Base-by-base conservation (phyloP, 2,113 vertebrate species). In the Tachysurus vachellii region DNA sequence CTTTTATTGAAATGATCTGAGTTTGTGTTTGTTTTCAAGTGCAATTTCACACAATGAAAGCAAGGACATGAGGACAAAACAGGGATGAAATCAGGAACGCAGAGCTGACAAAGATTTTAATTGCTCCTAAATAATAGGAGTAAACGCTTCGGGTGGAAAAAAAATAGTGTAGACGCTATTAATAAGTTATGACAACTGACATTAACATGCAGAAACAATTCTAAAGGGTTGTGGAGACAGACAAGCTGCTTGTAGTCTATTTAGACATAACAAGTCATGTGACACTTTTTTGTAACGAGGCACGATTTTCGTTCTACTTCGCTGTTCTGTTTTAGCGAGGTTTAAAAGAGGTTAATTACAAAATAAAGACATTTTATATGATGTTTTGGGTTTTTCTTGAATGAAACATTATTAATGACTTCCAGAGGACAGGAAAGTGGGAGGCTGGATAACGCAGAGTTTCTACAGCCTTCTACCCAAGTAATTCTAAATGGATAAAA, bases 31-130 rank as follows among this genome's bases (percentile, higher is more conserved):
- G 68, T 91, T 93, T 89, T 89, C 71, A 90, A 85, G 90, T 42
- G 80, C 21, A 83, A 91, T 94, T 95, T 93, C 91, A 93, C 91
- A 93, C 77, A 28, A 82, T 13, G 68, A 75, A 77, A 89, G 80
- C 87, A 90, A 88, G 85, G 89, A 91, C 85, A 89, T 88, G 77
- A 21, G 83, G 83, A 92, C 89, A 88, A 92, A 89, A 68, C n/a
- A 13, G 44, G 36, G 71, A 75, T 11, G 19, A 47, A 75, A 75
- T 75, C 44, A 26, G 47, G 23, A 50, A 50, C 7, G 23, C 13
- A 7, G 23, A 76, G 16, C 10, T n/a, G 70, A 73, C 70, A 23
- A 44, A 11, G 4, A 73, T 23, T 11, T 73, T 23, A 47, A 47
- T 73, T 47, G 42, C 36, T 19, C 36, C 14, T 44, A 17, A 11